Evolutionary conservation across 2,888 invertebrate species (phyloP), one percentile per base, ranked within the genome.

Genomic region (Leucophenga maculata): DNA sequence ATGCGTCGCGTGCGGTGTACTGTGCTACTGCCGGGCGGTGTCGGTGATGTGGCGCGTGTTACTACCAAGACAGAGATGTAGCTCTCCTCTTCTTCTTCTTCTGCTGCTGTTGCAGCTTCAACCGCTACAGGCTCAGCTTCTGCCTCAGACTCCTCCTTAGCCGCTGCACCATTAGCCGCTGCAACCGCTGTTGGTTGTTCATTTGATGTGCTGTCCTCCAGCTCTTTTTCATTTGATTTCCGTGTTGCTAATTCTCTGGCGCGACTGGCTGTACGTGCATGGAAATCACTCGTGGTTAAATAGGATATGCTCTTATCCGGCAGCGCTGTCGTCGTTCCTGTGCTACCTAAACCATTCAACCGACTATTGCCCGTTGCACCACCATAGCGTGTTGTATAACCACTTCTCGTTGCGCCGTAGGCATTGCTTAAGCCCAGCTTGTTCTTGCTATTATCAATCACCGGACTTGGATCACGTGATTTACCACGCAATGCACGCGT

Each of bases 31-130:
- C 86, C 85, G 0, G 93, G 92, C 3, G 93, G 92, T 0, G 93
- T 94, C 0, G 95, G 95, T 18, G 95, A 95, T 0, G 95, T 95
- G 32, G 93, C 93, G 70, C 95, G 90, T 0, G 94, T 94, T 3
- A 94, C 90, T 65, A 95, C 91, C 4, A 90, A 90, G 3, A 95
- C 86, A 3, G 91, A 89, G 52, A 91, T 86, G 64, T 87, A 86
- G 70, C 88, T 87, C 68, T 88, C 87, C 31, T 74, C 68, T 3
- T 74, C 72, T 6, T 73, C 71, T 6, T 74, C 77, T 6, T 18
- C 6, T 44, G 60, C 64, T 1, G 26, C 52, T 0, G 48, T 20
- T 72, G 60, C 1, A 67, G 67, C 46, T 11, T 54, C 16, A 18
- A 8, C 72, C 1, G 32, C 22, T 65, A 26, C 4, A 18, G 32